Evolutionary conservation across 2,888 invertebrate species (phyloP), one percentile per base, ranked within the genome.

Genomic region (Tenthredo livida): DNA sequence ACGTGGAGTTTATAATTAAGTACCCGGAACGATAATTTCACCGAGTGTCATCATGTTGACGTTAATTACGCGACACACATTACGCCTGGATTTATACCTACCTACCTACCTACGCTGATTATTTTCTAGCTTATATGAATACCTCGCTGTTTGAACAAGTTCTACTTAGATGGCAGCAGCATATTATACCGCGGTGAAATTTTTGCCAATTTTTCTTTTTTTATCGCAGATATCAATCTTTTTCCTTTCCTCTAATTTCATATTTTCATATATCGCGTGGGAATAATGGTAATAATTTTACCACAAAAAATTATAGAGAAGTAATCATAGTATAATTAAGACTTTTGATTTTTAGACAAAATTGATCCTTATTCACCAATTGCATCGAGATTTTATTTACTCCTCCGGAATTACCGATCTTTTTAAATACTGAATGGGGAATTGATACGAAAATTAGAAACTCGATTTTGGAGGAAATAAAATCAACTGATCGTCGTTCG

Each of bases 151-250:
- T 67, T 67, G 67, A 67, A 6, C 67, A 33, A 67, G 33, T 7
- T 5, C 17, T 33, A 67, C 33, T 17, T 67, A 67, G 67, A 67
- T 67, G 67, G 67, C 67, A 67, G 67, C 67, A 67, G 67, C 67
- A 15, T 33, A 33, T 67, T 29, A 10, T 15, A 29, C 3, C 33
- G 29, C 0, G 61, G 6, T 37, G 10, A 21, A n/a, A 21, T 10
- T 21, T 61, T 43, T 43, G 40, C 40, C 40, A 40, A 40, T 43
- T 43, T 43, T 43, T 40, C 10, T 43, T 43, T 43, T 43, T 7
- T 43, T 2, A 43, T 43, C 2, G 1, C 40, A 40, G 9, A 40
- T 40, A 21, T 58, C 21, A 6, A 4, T 50, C n/a, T 50, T 50
- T 50, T 50, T 50, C 3, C n/a, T n/a, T 50, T 50, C 1, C 1